Conservation (phyloP, 2,888 invertebrate species). For the Fragum sueziense region DNA sequence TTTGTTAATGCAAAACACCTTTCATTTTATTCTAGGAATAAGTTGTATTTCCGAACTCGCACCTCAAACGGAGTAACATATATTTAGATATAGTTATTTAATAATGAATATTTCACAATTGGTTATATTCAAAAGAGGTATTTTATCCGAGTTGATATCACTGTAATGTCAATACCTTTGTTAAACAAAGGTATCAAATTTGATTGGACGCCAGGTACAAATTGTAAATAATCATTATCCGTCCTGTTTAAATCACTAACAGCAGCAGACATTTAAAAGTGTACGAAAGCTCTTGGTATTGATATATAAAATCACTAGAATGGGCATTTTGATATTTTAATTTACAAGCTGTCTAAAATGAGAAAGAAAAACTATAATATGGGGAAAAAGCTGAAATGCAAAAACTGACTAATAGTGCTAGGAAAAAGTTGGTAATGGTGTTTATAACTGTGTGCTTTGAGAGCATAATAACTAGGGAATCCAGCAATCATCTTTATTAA, state of each 20-base stretch:
- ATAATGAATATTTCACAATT: too few species aligned
- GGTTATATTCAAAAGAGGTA: not conserved
- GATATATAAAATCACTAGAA: too few species aligned
- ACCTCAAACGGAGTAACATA: too few species aligned
- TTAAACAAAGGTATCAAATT: slow-evolving; percentile 35
- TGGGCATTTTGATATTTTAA: not conserved
- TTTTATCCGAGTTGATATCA: slow-evolving; percentile 45
- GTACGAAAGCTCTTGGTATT: too few species aligned
- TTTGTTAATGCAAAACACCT: not conserved
- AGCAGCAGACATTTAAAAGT: too few species aligned
- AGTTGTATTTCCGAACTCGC: too few species aligned
- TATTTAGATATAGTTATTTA: too few species aligned
- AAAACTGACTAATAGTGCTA: slow-evolving; percentile 10
- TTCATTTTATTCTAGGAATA: too few species aligned
- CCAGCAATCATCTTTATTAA: too few species aligned
- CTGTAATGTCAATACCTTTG: slow-evolving; percentile 44
- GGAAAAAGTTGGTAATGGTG: slow-evolving; percentile 8
- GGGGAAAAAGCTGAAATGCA: slow-evolving; percentile 18
- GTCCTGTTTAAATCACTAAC: too few species aligned
- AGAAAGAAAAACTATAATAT: slow-evolving; percentile 1
- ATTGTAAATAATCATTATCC: too few species aligned
- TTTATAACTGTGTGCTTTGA: not conserved
- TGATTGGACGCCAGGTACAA: slow-evolving; percentile 44
- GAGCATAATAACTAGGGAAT: not conserved
- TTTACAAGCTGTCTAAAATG: not conserved